phyloP scores from a whole-genome alignment of 2,113 vertebrate species.

The Cyrtonyx montezumae region DNA sequence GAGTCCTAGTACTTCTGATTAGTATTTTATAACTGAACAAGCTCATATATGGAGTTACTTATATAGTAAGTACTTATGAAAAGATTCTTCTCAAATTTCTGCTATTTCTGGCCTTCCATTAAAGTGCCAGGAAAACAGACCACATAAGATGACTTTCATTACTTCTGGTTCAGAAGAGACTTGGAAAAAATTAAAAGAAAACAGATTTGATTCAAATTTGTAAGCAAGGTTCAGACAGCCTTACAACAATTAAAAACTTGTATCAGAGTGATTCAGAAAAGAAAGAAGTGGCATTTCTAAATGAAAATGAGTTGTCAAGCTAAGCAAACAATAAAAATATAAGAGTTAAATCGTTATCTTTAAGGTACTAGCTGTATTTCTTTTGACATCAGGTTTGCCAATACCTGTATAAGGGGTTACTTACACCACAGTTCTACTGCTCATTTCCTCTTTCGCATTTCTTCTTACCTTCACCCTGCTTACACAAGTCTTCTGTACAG shows the following conservation, averaged over 20 bases:
- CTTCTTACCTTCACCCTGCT: neutral
- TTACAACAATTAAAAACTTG: neutral
- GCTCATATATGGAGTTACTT: neutral
- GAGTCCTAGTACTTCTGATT: neutral
- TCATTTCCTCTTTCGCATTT: neutral
- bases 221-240: neutral
- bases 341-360: neutral
- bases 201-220: neutral
- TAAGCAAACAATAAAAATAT: neutral
- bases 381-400: neutral
- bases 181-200: neutral
- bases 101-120: constrained; percentile 25
- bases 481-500: neutral
- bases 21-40: neutral
- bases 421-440: neutral
- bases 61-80: neutral
- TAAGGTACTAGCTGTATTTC: neutral
- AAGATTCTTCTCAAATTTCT: constrained; percentile 7
- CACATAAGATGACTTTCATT: constrained; percentile 33
- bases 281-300: neutral
- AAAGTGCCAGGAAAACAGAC: constrained; percentile 49
- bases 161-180: constrained; percentile 33
- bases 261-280: neutral
- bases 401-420: neutral
- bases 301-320: neutral